These are phyloP conservation scores for Cybosia mesomella DNA, from an alignment of 2,888 invertebrate species.

Conservation along the genomic window DNA sequence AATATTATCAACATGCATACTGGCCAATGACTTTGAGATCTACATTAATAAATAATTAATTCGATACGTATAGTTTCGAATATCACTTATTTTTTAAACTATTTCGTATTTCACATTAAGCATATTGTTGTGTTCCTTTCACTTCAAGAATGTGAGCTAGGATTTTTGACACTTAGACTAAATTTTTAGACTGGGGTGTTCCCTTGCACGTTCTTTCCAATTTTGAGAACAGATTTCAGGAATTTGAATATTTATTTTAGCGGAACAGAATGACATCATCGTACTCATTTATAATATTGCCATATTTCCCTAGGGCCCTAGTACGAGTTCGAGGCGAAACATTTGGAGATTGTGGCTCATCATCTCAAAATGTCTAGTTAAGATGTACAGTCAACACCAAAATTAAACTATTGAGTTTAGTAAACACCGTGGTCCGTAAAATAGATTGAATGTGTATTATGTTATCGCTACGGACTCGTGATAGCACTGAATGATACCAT, in stretches of 20 bases:
- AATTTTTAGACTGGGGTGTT: slow-evolving; percentile 9
- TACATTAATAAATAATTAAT: neutral
- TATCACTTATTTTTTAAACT: neutral
- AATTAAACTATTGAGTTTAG: neutral
- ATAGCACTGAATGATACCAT: too few species aligned
- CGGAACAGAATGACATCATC: neutral
- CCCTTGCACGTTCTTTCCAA: slow-evolving; percentile 9
- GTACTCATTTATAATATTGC: neutral
- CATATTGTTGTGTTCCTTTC: neutral
- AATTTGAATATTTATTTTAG: slow-evolving; percentile 5
- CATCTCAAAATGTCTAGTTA: neutral
- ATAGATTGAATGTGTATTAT: too few species aligned
- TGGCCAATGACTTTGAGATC: slow-evolving; percentile 1
- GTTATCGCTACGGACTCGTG: too few species aligned
- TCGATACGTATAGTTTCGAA: neutral
- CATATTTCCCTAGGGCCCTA: neutral
- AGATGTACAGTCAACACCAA: slow-evolving; percentile 1
- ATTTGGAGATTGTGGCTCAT: neutral
- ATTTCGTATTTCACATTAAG: neutral
- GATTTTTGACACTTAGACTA: slow-evolving; percentile 9
- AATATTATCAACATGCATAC: neutral
- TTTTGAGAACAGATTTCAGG: neutral
- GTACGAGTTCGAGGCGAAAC: slow-evolving; percentile 1
- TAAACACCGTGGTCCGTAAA: too few species aligned
- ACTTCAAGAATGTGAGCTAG: neutral